phyloP scores from a whole-genome alignment of 2,888 invertebrate genomes.

The Latheticus oryzae region DNA sequence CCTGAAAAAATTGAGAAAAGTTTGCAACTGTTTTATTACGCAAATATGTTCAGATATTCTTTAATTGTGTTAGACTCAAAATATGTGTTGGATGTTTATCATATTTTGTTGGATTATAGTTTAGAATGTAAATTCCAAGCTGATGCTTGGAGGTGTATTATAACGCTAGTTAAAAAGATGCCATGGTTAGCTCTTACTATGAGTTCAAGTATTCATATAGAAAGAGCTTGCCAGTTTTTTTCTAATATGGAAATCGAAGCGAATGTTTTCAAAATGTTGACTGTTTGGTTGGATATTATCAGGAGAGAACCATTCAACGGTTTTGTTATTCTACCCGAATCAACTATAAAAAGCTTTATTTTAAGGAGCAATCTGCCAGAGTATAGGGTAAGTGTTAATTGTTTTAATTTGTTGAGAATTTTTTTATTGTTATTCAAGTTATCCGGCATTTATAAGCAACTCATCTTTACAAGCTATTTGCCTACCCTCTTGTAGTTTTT shows the following conservation, averaged over 20 bases:
- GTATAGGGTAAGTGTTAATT: too few relatives aligned
- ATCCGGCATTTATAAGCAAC: too few relatives aligned
- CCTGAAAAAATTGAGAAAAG: constrained; percentile 12
- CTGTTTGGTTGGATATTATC: constrained; percentile 13
- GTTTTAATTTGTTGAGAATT: too few relatives aligned
- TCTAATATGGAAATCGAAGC: not conserved
- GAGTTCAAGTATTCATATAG: constrained; percentile 7
- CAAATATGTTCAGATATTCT: constrained; percentile 2
- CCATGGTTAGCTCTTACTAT: constrained; percentile 8
- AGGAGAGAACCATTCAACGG: constrained; percentile 12
- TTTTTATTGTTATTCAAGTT: too few relatives aligned
- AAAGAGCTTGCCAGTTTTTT: constrained; percentile 7
- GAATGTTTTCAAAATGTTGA: constrained; percentile 7
- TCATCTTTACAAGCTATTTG: too few relatives aligned
- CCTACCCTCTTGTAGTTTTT: too few relatives aligned
- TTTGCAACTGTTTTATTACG: constrained; percentile 3
- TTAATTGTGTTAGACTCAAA: not conserved
- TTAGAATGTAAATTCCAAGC: constrained; percentile 5
- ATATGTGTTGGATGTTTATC: constrained; percentile 1
- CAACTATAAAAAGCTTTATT: constrained; percentile 13
- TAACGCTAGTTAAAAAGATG: constrained; percentile 5
- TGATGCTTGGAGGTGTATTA: not conserved
- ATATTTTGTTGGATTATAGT: constrained; percentile 2
- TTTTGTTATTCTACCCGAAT: constrained; percentile 11
- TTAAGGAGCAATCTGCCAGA: too few relatives aligned